A percentile compares a stretch with the other conserved stretches of the same genome.
These are phyloP conservation scores for Phodopus roborovskii DNA, from an alignment of 2,113 vertebrate genomes.

Conservation along the genomic window DNA sequence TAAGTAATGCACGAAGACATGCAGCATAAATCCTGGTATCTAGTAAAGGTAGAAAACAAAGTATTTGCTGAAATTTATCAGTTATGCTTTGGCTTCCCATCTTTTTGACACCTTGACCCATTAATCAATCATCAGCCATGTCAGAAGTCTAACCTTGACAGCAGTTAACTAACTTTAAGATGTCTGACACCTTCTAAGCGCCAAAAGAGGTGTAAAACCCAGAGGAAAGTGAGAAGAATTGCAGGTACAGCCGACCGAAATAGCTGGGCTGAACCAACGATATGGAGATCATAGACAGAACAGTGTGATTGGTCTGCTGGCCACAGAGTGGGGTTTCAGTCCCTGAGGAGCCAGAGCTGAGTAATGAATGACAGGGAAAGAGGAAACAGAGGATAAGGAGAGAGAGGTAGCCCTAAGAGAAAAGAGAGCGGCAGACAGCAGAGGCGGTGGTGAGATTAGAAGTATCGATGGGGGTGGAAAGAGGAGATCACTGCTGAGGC, in stretches of 20 bases:
- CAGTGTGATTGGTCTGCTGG: not conserved
- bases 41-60: constrained; percentile 25
- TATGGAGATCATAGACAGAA: not conserved
- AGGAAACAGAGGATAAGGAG: constrained; percentile 51
- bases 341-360: constrained; percentile 22
- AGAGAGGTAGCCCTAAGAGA: constrained; percentile 33
- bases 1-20: constrained; percentile 41
- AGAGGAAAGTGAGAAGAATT: constrained; percentile 69
- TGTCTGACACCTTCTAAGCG: constrained; percentile 75
- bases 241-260: constrained; percentile 62
- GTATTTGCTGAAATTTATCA: constrained; percentile 39
- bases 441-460: constrained; percentile 66
- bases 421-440: constrained; percentile 65
- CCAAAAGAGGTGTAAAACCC: constrained; percentile 71
- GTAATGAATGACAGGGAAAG: constrained; percentile 57
- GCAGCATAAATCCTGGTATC: constrained; percentile 1
- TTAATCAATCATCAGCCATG: constrained; percentile 54
- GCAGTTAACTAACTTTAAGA: constrained; percentile 65
- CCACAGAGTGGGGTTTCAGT: constrained; percentile 45
- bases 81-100: constrained; percentile 38
- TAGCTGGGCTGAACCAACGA: constrained; percentile 62
- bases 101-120: constrained; percentile 57
- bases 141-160: constrained; percentile 64
- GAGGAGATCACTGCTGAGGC: not conserved
- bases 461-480: constrained; percentile 21